These are phyloP conservation scores for Alectura lathami DNA, from an alignment of 2,113 vertebrate species.

Conservation along the genomic window DNA sequence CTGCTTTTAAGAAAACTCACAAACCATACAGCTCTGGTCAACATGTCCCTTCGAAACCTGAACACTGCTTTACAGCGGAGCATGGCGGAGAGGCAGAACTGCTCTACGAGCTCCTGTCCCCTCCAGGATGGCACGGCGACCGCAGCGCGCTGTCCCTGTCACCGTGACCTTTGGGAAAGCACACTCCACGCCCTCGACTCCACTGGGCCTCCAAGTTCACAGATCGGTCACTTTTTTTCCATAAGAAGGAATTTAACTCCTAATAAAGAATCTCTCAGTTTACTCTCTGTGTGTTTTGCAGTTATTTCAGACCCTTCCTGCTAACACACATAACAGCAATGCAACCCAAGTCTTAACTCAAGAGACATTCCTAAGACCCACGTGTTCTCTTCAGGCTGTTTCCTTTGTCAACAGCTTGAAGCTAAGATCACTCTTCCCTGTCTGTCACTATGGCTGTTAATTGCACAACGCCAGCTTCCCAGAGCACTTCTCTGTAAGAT, in stretches of 20 bases:
- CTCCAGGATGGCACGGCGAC: not conserved
- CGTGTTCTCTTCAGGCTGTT: not conserved
- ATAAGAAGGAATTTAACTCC: not conserved
- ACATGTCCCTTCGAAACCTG: fast-evolving
- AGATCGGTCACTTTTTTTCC: not conserved
- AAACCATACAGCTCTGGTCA: not conserved
- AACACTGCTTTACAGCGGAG: not conserved
- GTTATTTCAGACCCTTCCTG: not conserved
- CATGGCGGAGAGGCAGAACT: fast-evolving
- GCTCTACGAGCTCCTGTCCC: not conserved
- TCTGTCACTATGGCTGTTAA: not conserved
- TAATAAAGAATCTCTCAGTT: not conserved
- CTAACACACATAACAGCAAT: fast-evolving
- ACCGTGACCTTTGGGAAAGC: not conserved
- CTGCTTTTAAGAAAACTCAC: not conserved
- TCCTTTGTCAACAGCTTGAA: not conserved
- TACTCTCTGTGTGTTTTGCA: not conserved
- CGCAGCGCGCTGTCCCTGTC: not conserved
- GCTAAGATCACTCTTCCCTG: not conserved
- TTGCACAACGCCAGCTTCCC: not conserved
- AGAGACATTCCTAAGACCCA: not conserved
- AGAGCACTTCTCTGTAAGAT: not conserved
- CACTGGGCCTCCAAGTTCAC: not conserved
- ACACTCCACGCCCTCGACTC: not conserved
- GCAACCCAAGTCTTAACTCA: not conserved